phyloP scores from a whole-genome alignment of 2,888 invertebrate genomes.

The Hedychridium roseum region DNA sequence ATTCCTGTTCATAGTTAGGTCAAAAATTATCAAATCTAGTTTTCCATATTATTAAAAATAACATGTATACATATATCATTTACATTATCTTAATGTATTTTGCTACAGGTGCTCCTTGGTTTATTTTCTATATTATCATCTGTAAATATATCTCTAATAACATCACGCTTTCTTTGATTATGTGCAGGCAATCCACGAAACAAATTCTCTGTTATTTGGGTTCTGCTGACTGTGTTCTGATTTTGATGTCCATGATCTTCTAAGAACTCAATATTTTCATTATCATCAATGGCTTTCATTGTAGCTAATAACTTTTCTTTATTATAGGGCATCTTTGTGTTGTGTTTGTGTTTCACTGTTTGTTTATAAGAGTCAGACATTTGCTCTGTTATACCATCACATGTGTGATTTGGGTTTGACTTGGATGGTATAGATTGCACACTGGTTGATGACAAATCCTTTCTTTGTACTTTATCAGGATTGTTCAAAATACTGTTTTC shows the following conservation, averaged over 20 bases:
- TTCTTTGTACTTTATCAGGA: not conserved
- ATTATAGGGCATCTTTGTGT: constrained; percentile 54
- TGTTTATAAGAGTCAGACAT: too few relatives aligned
- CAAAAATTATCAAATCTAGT: not conserved
- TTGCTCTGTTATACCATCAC: too few relatives aligned
- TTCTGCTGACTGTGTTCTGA: constrained; percentile 39
- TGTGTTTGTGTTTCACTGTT: constrained; percentile 9
- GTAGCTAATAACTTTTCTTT: constrained; percentile 71
- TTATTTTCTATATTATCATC: constrained; percentile 45
- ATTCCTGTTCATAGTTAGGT: too few relatives aligned
- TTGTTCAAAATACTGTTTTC: not conserved
- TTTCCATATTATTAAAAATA: not conserved
- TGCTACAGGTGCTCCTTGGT: constrained; percentile 41
- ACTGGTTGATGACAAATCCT: too few relatives aligned
- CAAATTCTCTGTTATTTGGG: constrained; percentile 56
- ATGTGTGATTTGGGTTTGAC: too few relatives aligned
- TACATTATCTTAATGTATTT: constrained; percentile 41
- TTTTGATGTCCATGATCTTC: constrained; percentile 23
- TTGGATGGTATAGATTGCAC: too few relatives aligned
- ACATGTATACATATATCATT: not conserved
- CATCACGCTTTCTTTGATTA: constrained; percentile 47
- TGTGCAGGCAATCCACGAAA: constrained; percentile 54
- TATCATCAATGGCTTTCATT: constrained; percentile 71
- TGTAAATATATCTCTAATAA: constrained; percentile 51
- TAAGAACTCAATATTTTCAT: constrained; percentile 55